Conservation (phyloP, 2,888 invertebrate species). For the Unio pictorum region DNA sequence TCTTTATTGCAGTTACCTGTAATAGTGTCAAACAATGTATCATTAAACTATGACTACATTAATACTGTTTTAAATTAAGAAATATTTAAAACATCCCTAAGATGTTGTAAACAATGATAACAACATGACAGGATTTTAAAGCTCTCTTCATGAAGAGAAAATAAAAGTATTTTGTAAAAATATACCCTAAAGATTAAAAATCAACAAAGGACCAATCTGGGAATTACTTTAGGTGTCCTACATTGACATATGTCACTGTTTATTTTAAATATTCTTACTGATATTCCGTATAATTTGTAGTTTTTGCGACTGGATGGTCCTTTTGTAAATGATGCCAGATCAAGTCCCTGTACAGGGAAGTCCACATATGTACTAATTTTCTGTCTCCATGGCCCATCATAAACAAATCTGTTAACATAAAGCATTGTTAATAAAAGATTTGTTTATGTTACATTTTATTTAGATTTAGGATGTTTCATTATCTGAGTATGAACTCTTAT, state of each 20-base stretch:
- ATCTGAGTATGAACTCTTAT: no score
- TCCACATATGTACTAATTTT: conserved; percentile 78
- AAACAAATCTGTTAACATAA: conserved; percentile 72
- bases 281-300: conserved; percentile 88
- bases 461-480: background rate
- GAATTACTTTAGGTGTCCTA: background rate
- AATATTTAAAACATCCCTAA: no score
- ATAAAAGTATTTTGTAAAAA: no score
- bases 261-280: conserved; percentile 70
- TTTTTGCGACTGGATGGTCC: conserved; percentile 44
- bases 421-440: background rate
- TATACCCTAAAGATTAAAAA: no score
- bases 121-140: no score
- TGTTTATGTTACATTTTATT: background rate
- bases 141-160: no score
- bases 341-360: conserved; percentile 75
- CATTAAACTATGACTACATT: no score
- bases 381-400: conserved; percentile 74
- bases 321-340: conserved; percentile 68
- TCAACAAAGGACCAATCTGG: no score
- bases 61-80: no score
- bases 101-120: no score
- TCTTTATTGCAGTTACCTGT: no score
- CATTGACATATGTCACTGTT: background rate
- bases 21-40: no score